Percentiles rank a stretch among this genome's conserved stretches.
Evolutionary conservation across 1,140 invertebrate genomes (phyloP).

Genomic region (Scaptomyza montana): DNA sequence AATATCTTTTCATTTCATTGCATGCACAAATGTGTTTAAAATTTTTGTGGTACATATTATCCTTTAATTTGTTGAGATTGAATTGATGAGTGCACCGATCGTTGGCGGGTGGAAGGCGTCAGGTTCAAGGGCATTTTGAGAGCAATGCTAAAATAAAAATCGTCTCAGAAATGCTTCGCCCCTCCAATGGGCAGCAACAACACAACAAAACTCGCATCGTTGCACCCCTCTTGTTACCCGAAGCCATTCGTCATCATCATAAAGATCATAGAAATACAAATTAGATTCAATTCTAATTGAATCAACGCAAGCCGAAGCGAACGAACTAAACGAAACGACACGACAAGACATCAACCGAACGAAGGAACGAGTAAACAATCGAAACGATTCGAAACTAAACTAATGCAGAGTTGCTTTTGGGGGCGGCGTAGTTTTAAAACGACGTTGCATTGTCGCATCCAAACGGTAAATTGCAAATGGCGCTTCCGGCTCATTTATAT

Average conservation of each 20-base stretch:
- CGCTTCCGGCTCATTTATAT: constrained; percentile 35
- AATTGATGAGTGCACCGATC: constrained; percentile 44
- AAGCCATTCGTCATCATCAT: constrained; percentile 30
- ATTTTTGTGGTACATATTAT: constrained; percentile 55
- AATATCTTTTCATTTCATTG: constrained; percentile 10
- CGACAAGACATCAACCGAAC: background rate
- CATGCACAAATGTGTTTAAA: constrained; percentile 13
- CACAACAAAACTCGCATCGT: constrained; percentile 29
- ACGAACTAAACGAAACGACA: constrained; percentile 40
- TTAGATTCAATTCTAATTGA: constrained; percentile 84
- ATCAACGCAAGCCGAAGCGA: constrained; percentile 66
- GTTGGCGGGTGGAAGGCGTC: constrained; percentile 34
- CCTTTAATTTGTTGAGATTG: constrained; percentile 69
- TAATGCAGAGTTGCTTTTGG: constrained; percentile 10
- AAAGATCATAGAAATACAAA: constrained; percentile 59
- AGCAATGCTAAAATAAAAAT: constrained; percentile 59
- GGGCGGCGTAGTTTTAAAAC: constrained; percentile 61
- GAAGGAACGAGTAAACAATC: constrained; percentile 15
- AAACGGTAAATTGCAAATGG: constrained; percentile 48
- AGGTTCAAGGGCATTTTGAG: constrained; percentile 80
- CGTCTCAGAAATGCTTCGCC: constrained; percentile 25
- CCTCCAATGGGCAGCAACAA: constrained; percentile 33
- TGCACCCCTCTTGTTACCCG: background rate
- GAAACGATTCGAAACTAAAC: background rate
- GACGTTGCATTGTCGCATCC: constrained; percentile 46